A percentile compares a stretch with the other conserved stretches of the same genome.
phyloP scores from a whole-genome alignment of 2,797 vertebrate species.

The Octomys mimax region DNA sequence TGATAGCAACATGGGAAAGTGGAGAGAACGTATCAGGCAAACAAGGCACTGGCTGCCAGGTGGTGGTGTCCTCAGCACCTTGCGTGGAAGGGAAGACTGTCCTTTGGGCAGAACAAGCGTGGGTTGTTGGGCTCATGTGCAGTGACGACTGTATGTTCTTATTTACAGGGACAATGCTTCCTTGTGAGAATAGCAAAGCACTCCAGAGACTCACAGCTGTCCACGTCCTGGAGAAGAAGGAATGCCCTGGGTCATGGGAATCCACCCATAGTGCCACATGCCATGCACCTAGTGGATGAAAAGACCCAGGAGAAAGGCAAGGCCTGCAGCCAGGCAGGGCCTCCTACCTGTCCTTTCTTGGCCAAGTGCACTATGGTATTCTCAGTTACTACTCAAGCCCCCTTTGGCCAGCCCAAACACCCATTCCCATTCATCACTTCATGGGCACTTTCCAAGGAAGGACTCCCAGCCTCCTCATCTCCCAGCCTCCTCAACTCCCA shows the following conservation, averaged over 20 bases:
- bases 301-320: background rate
- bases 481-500: too few relatives aligned
- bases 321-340: background rate
- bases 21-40: background rate
- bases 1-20: background rate
- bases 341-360: background rate
- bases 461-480: too few relatives aligned
- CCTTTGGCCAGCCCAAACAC: background rate
- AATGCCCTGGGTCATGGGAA: background rate
- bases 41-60: slow-evolving; percentile 9
- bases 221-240: background rate
- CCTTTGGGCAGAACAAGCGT: background rate
- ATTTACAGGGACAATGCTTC: background rate
- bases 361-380: background rate
- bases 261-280: background rate
- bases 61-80: background rate
- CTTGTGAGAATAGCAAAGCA: background rate
- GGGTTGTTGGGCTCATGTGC: background rate
- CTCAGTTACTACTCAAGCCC: background rate
- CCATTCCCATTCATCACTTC: background rate
- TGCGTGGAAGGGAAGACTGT: background rate
- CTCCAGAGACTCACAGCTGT: background rate
- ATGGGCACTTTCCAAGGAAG: background rate
- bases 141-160: background rate
- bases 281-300: background rate